phyloP scores from a whole-genome alignment of 2,888 invertebrate genomes.

The Punctoribates punctum region DNA sequence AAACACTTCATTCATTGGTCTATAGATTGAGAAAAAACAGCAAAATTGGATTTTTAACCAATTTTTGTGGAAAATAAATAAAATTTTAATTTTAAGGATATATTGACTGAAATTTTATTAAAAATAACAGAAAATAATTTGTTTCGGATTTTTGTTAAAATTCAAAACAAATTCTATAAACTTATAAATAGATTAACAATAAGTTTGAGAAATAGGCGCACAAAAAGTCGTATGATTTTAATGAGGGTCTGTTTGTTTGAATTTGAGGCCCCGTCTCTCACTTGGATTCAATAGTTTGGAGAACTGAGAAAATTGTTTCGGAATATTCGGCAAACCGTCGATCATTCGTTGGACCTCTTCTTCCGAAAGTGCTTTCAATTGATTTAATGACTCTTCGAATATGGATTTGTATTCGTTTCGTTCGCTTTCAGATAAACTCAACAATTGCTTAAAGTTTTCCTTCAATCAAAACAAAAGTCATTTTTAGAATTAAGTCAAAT shows the following conservation, averaged over 20 bases:
- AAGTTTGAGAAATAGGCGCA: no score
- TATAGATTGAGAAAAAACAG: no score
- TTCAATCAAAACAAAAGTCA: background rate
- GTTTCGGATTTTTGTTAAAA: no score
- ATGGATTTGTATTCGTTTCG: background rate
- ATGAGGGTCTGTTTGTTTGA: background rate
- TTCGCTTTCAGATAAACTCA: constrained; percentile 5
- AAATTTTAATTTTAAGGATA: no score
- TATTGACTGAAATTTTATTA: no score
- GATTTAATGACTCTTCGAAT: background rate
- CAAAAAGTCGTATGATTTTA: background rate
- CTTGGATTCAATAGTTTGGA: background rate
- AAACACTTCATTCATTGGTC: no score
- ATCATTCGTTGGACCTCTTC: background rate
- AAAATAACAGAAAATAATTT: no score
- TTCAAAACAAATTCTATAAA: background rate
- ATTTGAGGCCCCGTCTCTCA: background rate
- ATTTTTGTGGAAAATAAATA: no score
- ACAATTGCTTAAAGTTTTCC: constrained; percentile 23
- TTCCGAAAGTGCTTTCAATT: background rate
- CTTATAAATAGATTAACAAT: background rate
- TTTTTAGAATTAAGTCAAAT: background rate
- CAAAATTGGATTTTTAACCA: no score
- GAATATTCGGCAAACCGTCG: constrained; percentile 19
- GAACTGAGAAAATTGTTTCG: background rate